Percentiles rank a stretch among this genome's conserved stretches.
These are phyloP conservation scores for Bombyx huttoni DNA, from an alignment of 2,888 invertebrate genomes.

Conservation along the genomic window DNA sequence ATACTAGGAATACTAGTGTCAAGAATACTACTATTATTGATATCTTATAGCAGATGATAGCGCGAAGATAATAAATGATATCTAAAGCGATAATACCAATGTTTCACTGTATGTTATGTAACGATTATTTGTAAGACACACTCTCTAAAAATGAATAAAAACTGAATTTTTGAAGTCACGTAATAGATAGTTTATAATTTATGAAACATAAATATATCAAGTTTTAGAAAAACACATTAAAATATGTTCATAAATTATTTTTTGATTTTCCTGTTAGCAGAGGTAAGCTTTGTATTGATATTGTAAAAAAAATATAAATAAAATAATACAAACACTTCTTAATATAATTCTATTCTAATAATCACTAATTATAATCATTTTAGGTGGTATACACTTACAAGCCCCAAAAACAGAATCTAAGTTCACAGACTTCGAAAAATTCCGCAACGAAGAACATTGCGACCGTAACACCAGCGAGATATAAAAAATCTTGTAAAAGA, in stretches of 20 bases:
- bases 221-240: background rate
- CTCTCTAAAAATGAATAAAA: background rate
- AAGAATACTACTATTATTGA: background rate
- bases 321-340: background rate
- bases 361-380: background rate
- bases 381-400: conserved; percentile 15
- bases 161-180: background rate
- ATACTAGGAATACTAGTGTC: background rate
- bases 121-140: background rate
- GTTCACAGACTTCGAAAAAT: conserved; percentile 9
- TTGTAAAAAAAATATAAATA: background rate
- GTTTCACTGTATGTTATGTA: background rate
- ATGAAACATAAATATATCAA: background rate
- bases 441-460: conserved; percentile 6
- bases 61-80: background rate
- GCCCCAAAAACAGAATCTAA: conserved; percentile 10
- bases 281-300: background rate
- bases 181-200: conserved; percentile 1
- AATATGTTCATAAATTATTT: background rate
- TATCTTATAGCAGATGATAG: background rate
- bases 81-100: background rate
- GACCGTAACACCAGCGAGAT: conserved; percentile 19
- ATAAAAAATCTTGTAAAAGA: conserved; percentile 8
- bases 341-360: background rate
- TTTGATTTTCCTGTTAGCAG: background rate